Evolutionary conservation across 2,797 vertebrate species (phyloP).

Genomic region (Scarus forsteni): DNA sequence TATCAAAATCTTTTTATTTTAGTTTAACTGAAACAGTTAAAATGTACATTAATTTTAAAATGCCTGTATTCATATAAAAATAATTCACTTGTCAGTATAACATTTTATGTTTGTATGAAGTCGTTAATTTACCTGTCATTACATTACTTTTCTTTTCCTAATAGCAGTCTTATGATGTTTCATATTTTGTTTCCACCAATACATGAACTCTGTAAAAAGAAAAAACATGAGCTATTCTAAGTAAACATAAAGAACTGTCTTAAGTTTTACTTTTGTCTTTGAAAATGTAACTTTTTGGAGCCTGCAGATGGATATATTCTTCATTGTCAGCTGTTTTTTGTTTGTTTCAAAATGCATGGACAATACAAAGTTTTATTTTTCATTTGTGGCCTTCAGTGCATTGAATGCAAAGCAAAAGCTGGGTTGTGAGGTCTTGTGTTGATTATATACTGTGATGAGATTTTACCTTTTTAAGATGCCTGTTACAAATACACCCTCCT

Average conservation of each 20-base stretch:
- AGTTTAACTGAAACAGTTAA: conserved; percentile 8
- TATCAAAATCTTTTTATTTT: background rate
- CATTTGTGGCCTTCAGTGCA: background rate
- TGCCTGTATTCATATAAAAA: background rate
- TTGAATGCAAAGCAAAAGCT: background rate
- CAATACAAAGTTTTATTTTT: background rate
- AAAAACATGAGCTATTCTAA: background rate
- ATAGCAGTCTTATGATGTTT: background rate
- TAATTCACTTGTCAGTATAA: background rate
- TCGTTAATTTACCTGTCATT: conserved; percentile 4
- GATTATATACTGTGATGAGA: conserved; percentile 22
- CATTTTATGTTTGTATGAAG: conserved; percentile 2
- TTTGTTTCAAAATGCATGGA: conserved; percentile 11
- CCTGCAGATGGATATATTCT: background rate
- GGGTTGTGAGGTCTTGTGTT: conserved; percentile 6
- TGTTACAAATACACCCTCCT: conserved; percentile 44
- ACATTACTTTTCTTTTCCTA: conserved; percentile 1
- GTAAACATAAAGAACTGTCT: background rate
- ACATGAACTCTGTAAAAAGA: background rate
- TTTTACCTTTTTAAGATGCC: conserved; percentile 18
- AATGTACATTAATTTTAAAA: background rate
- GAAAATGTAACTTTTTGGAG: conserved; percentile 3
- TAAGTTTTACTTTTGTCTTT: conserved; percentile 1
- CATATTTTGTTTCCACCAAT: background rate
- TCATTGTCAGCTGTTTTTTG: background rate